These are phyloP conservation scores for Petromus typicus DNA, from an alignment of 2,113 vertebrate genomes.

Conservation along the genomic window DNA sequence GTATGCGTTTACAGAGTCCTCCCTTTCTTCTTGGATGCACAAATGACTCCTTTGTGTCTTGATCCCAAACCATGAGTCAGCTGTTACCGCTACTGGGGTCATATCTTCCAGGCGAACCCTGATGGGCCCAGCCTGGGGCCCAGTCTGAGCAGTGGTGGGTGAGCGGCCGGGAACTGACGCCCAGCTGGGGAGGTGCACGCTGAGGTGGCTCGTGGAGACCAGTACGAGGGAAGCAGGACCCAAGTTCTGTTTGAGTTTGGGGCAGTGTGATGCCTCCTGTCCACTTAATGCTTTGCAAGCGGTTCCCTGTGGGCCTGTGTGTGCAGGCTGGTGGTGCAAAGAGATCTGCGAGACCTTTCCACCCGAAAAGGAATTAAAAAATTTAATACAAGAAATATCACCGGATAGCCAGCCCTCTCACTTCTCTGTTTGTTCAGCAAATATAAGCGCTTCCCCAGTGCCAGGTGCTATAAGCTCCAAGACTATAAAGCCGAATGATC, in stretches of 20 bases:
- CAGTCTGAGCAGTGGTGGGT: background rate
- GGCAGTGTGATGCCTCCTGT: background rate
- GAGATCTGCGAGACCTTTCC: constrained; percentile 45
- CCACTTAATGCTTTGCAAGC: background rate
- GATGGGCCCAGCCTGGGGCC: too few species aligned
- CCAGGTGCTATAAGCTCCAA: background rate
- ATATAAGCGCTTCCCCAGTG: background rate
- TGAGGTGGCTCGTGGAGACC: background rate
- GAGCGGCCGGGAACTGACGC: background rate
- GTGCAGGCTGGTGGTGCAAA: background rate
- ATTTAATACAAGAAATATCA: constrained; percentile 45
- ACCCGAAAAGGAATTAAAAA: background rate
- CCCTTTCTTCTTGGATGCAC: background rate
- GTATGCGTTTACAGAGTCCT: background rate
- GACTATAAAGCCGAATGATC: background rate
- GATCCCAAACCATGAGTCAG: background rate
- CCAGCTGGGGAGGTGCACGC: background rate
- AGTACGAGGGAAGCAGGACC: background rate
- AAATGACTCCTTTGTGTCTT: background rate
- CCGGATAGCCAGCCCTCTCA: background rate
- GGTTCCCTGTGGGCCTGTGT: background rate
- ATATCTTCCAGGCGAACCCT: background rate
- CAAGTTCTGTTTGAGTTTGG: background rate
- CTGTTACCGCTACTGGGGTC: background rate
- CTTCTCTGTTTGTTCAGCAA: constrained; percentile 60